Conservation (phyloP, 1,140 invertebrate species). For the Musca vetustissima region DNA sequence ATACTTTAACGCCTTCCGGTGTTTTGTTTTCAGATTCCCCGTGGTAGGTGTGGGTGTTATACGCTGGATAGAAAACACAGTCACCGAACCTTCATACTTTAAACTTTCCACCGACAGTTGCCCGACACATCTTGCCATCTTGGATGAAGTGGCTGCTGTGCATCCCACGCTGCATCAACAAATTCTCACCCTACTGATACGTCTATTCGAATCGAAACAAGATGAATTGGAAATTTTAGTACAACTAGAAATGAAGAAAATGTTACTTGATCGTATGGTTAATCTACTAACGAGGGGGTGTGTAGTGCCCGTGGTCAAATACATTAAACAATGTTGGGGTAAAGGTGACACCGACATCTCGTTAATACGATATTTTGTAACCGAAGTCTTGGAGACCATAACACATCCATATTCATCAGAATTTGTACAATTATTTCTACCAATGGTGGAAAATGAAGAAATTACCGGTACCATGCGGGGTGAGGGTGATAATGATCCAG, state of each 20-base stretch:
- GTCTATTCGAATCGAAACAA: slow-evolving; percentile 91
- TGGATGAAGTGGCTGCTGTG: slow-evolving; percentile 93
- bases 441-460: slow-evolving; percentile 97
- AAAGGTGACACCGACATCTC: slow-evolving; percentile 95
- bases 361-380: slow-evolving; percentile 94
- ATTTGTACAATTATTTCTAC: slow-evolving; percentile 93
- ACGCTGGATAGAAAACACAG: slow-evolving; percentile 92
- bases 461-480: slow-evolving; percentile 92
- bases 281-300: slow-evolving; percentile 92
- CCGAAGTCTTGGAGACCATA: slow-evolving; percentile 95
- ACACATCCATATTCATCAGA: slow-evolving; percentile 93
- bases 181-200: slow-evolving; percentile 80
- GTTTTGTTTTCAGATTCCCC: slow-evolving; percentile 71
- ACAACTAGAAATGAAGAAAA: slow-evolving; percentile 95
- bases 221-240: slow-evolving; percentile 96
- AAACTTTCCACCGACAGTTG: slow-evolving; percentile 96
- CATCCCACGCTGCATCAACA: slow-evolving; percentile 89
- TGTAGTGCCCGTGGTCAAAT: slow-evolving; percentile 93
- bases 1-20: too few relatives aligned
- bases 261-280: slow-evolving; percentile 96
- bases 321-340: slow-evolving; percentile 92
- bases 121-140: slow-evolving; percentile 89
- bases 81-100: slow-evolving; percentile 94
- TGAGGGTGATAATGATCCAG: slow-evolving; percentile 89
- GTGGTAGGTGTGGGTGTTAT: slow-evolving; percentile 92